Evolutionary conservation across 2,888 invertebrate species (phyloP).

Genomic region (Encarsia formosa): DNA sequence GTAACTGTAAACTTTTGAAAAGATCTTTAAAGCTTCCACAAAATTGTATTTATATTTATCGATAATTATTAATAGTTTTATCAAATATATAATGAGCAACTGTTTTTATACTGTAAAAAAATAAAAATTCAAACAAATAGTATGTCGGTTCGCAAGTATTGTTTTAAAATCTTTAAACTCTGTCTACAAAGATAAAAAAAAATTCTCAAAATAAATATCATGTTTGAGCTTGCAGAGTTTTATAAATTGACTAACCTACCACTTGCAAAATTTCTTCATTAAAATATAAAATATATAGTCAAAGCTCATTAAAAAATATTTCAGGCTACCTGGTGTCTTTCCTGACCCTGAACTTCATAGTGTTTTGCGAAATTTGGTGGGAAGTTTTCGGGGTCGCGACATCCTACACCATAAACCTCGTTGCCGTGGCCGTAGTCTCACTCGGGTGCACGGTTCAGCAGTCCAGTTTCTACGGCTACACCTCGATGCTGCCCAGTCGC

Average conservation of each 20-base stretch:
- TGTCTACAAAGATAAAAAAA: no score
- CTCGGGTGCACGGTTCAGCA: constrained; percentile 91
- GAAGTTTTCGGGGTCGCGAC: constrained; percentile 73
- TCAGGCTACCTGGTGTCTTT: constrained; percentile 78
- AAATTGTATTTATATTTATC: no score
- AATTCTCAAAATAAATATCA: no score
- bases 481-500: constrained; percentile 82
- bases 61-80: no score
- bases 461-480: constrained; percentile 91
- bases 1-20: no score
- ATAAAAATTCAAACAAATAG: no score
- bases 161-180: no score
- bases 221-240: no score
- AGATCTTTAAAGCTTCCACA: no score
- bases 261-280: background rate
- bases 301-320: constrained; percentile 27
- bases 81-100: no score
- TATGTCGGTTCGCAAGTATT: no score
- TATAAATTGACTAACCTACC: background rate
- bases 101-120: no score
- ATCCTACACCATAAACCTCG: constrained; percentile 78
- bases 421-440: constrained; percentile 80
- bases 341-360: constrained; percentile 75
- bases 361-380: constrained; percentile 82
- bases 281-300: background rate